Conservation (phyloP, 2,797 vertebrate genomes). For the Enteromius anoplus region DNA sequence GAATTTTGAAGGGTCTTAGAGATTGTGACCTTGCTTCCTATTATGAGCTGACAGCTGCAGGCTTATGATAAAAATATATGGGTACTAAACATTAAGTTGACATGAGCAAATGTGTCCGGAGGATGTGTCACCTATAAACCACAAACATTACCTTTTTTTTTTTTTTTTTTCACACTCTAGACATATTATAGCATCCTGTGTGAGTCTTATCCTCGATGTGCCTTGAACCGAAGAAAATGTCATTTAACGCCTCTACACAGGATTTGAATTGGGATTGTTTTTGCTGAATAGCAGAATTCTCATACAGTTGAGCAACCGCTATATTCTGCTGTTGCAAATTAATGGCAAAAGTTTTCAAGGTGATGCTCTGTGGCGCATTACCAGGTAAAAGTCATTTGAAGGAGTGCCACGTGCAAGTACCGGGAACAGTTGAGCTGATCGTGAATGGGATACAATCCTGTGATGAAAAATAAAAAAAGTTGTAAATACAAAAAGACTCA, state of each 20-base stretch:
- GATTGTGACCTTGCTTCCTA: constrained; percentile 20
- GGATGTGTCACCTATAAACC: constrained; percentile 30
- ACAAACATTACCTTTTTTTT: constrained; percentile 18
- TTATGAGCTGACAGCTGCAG: constrained; percentile 23
- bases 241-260: constrained; percentile 25
- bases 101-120: constrained; percentile 15
- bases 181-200: constrained; percentile 24
- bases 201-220: constrained; percentile 21
- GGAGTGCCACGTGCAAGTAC: neutral
- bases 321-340: constrained; percentile 36
- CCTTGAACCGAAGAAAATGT: constrained; percentile 38
- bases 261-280: constrained; percentile 40
- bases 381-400: constrained; percentile 49
- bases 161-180: neutral
- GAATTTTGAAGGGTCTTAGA: constrained; percentile 9
- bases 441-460: neutral
- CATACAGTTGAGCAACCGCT: constrained; percentile 24
- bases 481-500: neutral
- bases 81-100: constrained; percentile 11
- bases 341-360: constrained; percentile 49
- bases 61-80: constrained; percentile 19
- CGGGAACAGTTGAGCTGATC: constrained; percentile 3
- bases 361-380: constrained; percentile 31
- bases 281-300: constrained; percentile 43
- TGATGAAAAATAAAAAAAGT: neutral